Evolutionary conservation across 1,140 invertebrate species (phyloP).

Genomic region (Apis mellifera): DNA sequence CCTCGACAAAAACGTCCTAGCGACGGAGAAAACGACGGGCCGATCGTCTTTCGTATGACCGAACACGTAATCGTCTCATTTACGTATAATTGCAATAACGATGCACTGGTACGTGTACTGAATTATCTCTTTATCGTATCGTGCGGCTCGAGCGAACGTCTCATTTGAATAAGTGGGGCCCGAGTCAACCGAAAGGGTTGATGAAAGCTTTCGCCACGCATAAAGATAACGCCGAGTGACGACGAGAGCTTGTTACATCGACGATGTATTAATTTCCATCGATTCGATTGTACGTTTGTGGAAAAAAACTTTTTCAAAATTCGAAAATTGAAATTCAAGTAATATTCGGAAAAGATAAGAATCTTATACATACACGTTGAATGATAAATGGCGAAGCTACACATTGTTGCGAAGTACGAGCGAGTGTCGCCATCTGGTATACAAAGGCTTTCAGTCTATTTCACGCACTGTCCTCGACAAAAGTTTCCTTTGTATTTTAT

Average conservation of each 20-base stretch:
- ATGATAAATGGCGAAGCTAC: too few relatives aligned
- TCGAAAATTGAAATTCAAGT: too few relatives aligned
- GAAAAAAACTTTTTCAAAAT: too few relatives aligned
- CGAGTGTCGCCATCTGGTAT: too few relatives aligned
- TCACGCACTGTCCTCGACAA: too few relatives aligned
- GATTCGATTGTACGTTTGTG: constrained; percentile 24
- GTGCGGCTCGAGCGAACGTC: constrained; percentile 38
- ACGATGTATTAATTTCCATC: constrained; percentile 40
- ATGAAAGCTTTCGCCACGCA: constrained; percentile 39
- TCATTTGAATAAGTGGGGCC: constrained; percentile 60
- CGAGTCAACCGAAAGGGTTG: constrained; percentile 30
- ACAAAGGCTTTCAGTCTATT: too few relatives aligned
- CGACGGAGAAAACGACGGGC: constrained; percentile 17
- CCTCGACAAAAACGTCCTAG: neutral
- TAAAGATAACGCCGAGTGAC: constrained; percentile 45
- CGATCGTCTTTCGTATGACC: constrained; percentile 60
- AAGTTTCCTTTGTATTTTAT: too few relatives aligned
- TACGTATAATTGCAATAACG: constrained; percentile 65
- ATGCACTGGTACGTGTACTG: constrained; percentile 59
- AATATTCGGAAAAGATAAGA: too few relatives aligned
- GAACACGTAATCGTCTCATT: constrained; percentile 62
- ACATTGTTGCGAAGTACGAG: too few relatives aligned
- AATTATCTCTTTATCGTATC: constrained; percentile 64
- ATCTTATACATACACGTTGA: too few relatives aligned
- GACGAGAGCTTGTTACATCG: neutral